Evolutionary conservation across 2,888 invertebrate species (phyloP).

Genomic region (Phalera bucephala): DNA sequence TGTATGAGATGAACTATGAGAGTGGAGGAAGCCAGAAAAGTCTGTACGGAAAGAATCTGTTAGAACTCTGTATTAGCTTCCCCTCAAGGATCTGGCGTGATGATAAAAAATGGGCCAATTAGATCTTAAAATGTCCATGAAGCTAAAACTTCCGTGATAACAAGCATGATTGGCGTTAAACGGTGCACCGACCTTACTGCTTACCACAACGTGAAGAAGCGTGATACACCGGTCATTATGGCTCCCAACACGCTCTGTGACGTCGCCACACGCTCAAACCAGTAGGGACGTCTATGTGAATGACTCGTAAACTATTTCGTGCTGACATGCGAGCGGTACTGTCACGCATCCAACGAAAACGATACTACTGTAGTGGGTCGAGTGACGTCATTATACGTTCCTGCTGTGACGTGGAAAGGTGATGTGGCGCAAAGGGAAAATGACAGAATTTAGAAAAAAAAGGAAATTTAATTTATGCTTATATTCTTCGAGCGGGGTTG

Average conservation of each 20-base stretch:
- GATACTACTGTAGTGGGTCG: slow-evolving; percentile 32
- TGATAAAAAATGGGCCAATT: no score
- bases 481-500: no score
- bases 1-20: no score
- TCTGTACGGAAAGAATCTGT: no score
- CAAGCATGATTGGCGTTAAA: no score
- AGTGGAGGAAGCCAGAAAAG: no score
- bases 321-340: slow-evolving; percentile 52
- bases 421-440: neutral
- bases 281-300: slow-evolving; percentile 36
- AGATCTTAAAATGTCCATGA: no score
- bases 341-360: slow-evolving; percentile 63
- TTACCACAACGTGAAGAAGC: slow-evolving; percentile 1
- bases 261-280: slow-evolving; percentile 37
- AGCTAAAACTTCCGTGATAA: no score
- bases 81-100: no score
- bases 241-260: slow-evolving; percentile 28
- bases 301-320: slow-evolving; percentile 38
- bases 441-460: neutral
- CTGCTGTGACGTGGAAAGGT: slow-evolving; percentile 3
- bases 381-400: slow-evolving; percentile 12
- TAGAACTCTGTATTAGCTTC: no score
- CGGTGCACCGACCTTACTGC: no score
- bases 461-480: no score
- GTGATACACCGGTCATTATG: slow-evolving; percentile 24